These are phyloP conservation scores for Fukomys damarensis DNA, from an alignment of 2,113 vertebrate genomes.

Conservation along the genomic window DNA sequence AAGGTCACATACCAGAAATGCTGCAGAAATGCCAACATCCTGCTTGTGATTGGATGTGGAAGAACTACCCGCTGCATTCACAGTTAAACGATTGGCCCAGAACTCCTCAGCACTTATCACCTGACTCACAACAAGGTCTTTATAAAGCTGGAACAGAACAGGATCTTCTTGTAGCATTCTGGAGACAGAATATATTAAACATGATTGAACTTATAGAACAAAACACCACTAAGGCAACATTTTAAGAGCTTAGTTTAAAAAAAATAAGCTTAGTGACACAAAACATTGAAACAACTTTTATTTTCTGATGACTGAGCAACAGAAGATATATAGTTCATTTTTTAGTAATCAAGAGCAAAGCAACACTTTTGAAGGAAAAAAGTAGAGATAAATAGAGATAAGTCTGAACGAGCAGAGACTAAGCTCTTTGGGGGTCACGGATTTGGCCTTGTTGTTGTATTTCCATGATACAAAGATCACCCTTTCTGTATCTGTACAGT, in stretches of 20 bases:
- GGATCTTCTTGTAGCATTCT: constrained; percentile 99
- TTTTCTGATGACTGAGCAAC: not conserved
- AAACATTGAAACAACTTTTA: not conserved
- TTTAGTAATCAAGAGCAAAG: constrained; percentile 12
- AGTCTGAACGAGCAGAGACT: constrained; percentile 19
- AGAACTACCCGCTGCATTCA: constrained; percentile 89
- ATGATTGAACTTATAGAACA: constrained; percentile 80
- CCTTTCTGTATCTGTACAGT: not conserved
- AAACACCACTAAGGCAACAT: constrained; percentile 64
- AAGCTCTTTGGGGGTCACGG: not conserved
- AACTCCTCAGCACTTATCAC: constrained; percentile 99
- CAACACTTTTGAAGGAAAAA: constrained; percentile 16
- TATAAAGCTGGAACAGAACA: constrained; percentile 98
- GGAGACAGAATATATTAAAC: constrained; percentile 83
- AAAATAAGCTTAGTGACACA: not conserved
- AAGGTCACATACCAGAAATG: constrained; percentile 94
- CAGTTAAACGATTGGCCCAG: constrained; percentile 96
- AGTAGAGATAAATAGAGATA: not conserved
- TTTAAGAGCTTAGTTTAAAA: not conserved
- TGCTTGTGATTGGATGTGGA: constrained; percentile 91
- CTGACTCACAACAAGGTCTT: constrained; percentile 98
- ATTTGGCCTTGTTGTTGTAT: constrained; percentile 12
- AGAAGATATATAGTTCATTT: not conserved
- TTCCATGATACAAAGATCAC: not conserved
- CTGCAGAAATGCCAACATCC: constrained; percentile 98